Evolutionary conservation across 2,797 vertebrate genomes (phyloP), one percentile per base, ranked within the genome.

Genomic region (Miichthys miiuy): DNA sequence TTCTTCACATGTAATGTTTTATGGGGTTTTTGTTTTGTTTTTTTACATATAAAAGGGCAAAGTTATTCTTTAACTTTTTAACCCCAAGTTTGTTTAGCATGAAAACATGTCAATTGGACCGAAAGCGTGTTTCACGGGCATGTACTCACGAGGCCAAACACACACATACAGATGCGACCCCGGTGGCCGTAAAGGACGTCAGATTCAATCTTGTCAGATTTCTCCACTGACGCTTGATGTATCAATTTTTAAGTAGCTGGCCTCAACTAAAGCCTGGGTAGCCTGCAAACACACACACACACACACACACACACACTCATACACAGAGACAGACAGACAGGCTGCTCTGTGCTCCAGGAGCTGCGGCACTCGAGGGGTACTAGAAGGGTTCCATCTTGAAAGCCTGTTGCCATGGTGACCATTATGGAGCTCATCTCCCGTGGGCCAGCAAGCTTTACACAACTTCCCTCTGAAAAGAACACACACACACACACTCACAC

Each of bases 201-300:
- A 92, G 85, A 87, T 91, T 89, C 88, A 82, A 94, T 95, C 93
- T 93, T 65, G 83, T 92, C 92, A 94, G 80, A 91, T 91, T 89
- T 91, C 89, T 92, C 88, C 90, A 90, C 91, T 89, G 92, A 93
- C 52, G 90, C 91, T 93, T 94, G 91, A 95, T 91, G 86, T 93
- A 94, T 95, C 94, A 95, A 95, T 95, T 94, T 95, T 95, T 94
- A 92, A 94, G 90, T 84, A 91, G 91, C 89, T 83, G 83, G 83
- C 88, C 83, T 91, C 83, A 86, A 82, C 87, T 80, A 80, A 75
- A 30, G 80, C 75, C 75, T 78, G 79, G 75, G 76, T 86, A 84
- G 85, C 75, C 72, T 44, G 72, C n/a, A 81, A 77, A 80, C 87
- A 81, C 86, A 85, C 79, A 81, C 88, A 80, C 87, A 81, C 65